Evolutionary conservation across 2,113 vertebrate genomes (phyloP).

Genomic region (Thamnophis sirtalis): DNA sequence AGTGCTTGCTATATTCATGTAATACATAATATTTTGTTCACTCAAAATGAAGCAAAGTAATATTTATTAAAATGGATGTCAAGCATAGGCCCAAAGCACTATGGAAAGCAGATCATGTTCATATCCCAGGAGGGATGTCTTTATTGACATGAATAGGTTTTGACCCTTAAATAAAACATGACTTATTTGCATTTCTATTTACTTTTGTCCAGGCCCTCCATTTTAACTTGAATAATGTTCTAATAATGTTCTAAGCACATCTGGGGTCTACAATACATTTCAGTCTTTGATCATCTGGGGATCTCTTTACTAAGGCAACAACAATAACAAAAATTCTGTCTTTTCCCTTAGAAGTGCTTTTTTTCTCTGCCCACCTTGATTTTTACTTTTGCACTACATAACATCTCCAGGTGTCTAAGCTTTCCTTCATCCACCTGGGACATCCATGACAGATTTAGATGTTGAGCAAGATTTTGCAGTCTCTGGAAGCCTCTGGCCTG

Average conservation of each 20-base stretch:
- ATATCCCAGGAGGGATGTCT: background rate
- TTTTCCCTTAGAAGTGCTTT: too few relatives aligned
- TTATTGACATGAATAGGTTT: background rate
- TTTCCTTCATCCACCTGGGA: background rate
- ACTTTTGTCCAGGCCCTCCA: background rate
- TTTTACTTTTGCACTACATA: background rate
- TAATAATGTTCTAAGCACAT: background rate
- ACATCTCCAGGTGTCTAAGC: background rate
- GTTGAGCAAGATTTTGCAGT: background rate
- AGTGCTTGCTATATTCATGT: background rate
- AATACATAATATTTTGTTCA: background rate
- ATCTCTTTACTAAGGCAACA: background rate
- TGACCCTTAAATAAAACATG: background rate
- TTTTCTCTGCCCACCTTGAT: background rate
- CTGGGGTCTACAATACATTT: background rate
- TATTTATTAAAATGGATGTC: background rate
- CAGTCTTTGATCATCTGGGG: background rate
- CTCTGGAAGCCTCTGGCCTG: background rate
- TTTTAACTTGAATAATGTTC: background rate
- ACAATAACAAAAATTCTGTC: too few relatives aligned
- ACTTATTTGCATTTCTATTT: background rate
- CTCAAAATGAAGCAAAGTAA: background rate
- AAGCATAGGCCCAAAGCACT: background rate
- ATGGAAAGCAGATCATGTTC: background rate
- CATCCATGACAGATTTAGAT: background rate